Evolutionary conservation across 2,113 vertebrate genomes (phyloP), one percentile per base, ranked within the genome.

Genomic region (Hippocampus barbouri): DNA sequence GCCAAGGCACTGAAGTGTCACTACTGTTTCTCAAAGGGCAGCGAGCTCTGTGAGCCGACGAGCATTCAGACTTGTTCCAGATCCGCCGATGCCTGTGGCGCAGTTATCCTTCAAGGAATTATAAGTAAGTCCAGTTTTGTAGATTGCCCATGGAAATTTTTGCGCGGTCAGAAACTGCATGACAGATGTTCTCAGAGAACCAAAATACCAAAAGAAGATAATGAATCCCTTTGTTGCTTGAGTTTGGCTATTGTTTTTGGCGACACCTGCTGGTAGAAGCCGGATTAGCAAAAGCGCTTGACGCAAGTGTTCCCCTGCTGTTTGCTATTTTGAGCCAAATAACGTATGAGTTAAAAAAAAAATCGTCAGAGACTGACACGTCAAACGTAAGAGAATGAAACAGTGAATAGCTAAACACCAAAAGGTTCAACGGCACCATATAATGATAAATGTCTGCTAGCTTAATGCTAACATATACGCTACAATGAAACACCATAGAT

Each of bases 1-100:
- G 71, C 23, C 8, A 40, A 66, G 3, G 62, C 34, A 0, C 66
- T 87, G 53, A 66, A 9, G 64, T 87, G 85, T 30, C 66, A 83
- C 53, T 66, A 0, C 62, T 87, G 85, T 30, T 79, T 8, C 59
- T 76, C 76, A 0, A 3, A 6, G 8, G 43, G 53, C 0, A 4
- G 21, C 0, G 0, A 5, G 9, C 71, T 81, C 40, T 87, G 83
- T 64, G 34, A 41, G 6, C 5, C 76, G 0, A 87, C 78, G 49
- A 43, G 2, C 21, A 43, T 10, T 2, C 85, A 87, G 66, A 81
- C 66, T 4, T 87, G 85, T 40, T 8, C 76, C 0, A 0, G 23
- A 9, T 1, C 0, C 0, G 6, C 20, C 0, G 40, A 85, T 6
- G 79, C 70, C 5, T 87, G 85, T 45, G 83, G 2, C 14, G 74